Conservation (phyloP, 2,797 vertebrate species). For the Crypturellus tataupa region DNA sequence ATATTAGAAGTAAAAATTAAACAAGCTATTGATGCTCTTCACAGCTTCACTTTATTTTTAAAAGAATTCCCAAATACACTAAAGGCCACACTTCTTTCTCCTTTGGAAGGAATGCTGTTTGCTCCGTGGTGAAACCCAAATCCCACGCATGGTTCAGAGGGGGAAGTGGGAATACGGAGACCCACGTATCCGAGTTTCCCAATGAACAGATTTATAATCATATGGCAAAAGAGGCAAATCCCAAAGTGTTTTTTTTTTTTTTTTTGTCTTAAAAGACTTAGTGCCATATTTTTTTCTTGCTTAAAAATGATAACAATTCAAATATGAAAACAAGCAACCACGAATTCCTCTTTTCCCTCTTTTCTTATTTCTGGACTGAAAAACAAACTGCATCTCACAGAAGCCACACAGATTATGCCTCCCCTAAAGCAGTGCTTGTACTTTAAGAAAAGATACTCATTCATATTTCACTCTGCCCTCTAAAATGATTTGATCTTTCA, state of each 20-base stretch:
- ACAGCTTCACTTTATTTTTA: not conserved
- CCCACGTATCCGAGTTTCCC: fast-evolving
- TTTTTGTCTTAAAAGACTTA: not conserved
- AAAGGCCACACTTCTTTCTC: not conserved
- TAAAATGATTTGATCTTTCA: not conserved
- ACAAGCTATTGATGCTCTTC: not conserved
- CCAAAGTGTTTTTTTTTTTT: not conserved
- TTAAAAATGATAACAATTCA: not conserved
- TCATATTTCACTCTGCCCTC: not conserved
- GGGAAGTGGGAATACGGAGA: not conserved
- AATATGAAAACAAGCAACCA: not conserved
- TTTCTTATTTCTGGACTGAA: not conserved
- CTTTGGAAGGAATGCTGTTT: not conserved
- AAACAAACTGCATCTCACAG: not conserved
- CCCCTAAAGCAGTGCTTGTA: not conserved
- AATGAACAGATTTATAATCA: fast-evolving
- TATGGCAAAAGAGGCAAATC: not conserved
- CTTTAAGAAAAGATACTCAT: not conserved
- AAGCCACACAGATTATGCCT: not conserved
- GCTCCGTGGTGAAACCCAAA: not conserved
- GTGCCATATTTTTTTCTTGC: not conserved
- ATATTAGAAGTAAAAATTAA: not conserved
- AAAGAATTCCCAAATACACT: not conserved
- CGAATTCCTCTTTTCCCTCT: not conserved
- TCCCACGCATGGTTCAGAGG: not conserved